Conservation (phyloP, 64 coral and sea anemone species). For the Stichodactyla helianthus region DNA sequence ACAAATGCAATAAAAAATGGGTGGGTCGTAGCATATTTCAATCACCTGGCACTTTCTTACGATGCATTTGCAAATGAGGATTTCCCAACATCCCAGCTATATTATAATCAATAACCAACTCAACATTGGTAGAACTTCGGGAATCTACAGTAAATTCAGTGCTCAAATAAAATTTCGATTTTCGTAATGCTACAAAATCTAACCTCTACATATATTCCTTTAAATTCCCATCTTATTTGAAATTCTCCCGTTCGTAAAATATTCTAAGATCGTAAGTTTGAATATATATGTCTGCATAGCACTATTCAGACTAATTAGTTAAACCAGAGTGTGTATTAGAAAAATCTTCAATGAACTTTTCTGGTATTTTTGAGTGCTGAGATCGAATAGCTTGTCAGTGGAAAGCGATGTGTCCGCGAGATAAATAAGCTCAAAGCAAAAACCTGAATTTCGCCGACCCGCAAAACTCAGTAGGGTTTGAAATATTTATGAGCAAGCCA, state of each 20-base stretch:
- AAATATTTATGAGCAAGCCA: conserved; percentile 37
- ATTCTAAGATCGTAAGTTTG: not conserved
- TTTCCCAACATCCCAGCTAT: not conserved
- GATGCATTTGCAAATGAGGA: conserved; percentile 4
- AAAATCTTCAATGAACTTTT: conserved; percentile 16
- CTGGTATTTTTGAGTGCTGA: not conserved
- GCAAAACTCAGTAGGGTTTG: not conserved
- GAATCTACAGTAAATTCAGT: too few species aligned
- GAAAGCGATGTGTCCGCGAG: not conserved
- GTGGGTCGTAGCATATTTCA: not conserved
- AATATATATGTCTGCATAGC: not conserved
- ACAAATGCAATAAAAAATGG: conserved; percentile 21
- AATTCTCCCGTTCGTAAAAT: not conserved
- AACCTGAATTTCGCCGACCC: conserved; percentile 3
- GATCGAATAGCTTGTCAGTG: not conserved
- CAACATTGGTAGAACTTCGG: too few species aligned
- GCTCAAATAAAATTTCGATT: not conserved
- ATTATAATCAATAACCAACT: not conserved
- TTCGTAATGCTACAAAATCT: not conserved
- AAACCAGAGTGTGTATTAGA: not conserved
- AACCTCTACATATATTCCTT: not conserved
- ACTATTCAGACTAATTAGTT: not conserved
- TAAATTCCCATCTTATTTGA: not conserved
- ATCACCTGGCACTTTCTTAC: not conserved
- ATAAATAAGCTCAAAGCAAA: not conserved